Evolutionary conservation across 2,113 vertebrate genomes (phyloP).

Genomic region (Sphaerodactylus townsendi): DNA sequence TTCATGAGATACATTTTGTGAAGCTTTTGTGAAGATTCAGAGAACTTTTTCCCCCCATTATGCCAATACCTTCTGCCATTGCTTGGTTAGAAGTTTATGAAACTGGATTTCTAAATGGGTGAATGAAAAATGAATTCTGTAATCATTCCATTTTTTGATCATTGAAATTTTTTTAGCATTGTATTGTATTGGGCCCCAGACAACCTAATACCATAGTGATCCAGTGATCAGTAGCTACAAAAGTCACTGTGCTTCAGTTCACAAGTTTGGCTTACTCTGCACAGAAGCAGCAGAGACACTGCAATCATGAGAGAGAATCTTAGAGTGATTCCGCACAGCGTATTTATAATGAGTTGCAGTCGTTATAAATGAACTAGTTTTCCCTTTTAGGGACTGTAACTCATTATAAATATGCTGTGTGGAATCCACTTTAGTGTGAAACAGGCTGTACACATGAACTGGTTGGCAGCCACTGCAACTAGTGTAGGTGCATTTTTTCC

Average conservation of each 20-base stretch:
- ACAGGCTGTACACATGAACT: background rate
- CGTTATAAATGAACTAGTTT: too few relatives aligned
- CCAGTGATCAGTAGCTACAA: background rate
- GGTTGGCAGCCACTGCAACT: background rate
- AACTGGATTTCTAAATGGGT: background rate
- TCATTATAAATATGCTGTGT: too few relatives aligned
- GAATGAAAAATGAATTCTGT: background rate
- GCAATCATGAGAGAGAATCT: background rate
- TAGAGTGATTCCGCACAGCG: too few relatives aligned
- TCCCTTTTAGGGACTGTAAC: too few relatives aligned
- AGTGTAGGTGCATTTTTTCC: background rate
- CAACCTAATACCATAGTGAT: background rate
- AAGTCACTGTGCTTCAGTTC: background rate
- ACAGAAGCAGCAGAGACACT: background rate
- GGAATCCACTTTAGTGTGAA: too few relatives aligned
- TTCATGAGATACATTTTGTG: background rate
- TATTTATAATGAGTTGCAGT: too few relatives aligned
- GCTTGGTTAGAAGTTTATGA: background rate
- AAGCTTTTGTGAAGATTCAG: background rate
- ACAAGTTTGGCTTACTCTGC: background rate
- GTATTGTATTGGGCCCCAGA: background rate
- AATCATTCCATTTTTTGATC: background rate
- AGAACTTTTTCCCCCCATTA: background rate
- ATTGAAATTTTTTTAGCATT: too few relatives aligned
- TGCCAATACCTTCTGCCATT: background rate